Conservation (phyloP, 2,888 invertebrate genomes). For the Acanthococcus lagerstroemiae region DNA sequence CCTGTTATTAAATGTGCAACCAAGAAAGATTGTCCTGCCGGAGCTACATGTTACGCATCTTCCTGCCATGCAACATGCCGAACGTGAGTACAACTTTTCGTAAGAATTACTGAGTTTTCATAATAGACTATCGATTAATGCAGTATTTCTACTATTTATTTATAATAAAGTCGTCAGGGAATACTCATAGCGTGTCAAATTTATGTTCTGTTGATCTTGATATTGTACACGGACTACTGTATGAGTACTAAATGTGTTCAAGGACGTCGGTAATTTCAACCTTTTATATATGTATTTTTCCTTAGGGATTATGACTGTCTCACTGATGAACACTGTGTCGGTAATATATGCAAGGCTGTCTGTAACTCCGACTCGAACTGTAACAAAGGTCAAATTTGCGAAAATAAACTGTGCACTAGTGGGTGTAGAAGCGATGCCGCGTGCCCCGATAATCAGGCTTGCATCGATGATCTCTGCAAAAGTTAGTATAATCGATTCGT, state of each 20-base stretch:
- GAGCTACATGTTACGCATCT: slow-evolving; percentile 65
- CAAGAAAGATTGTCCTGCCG: slow-evolving; percentile 58
- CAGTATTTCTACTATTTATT: too few species aligned
- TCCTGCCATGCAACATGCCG: slow-evolving; percentile 67
- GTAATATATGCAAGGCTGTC: slow-evolving; percentile 69
- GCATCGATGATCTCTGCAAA: slow-evolving; percentile 70
- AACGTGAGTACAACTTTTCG: slow-evolving; percentile 47
- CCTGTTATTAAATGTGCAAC: slow-evolving; percentile 53
- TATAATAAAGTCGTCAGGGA: too few species aligned
- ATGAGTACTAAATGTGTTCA: too few species aligned
- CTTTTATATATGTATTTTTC: slow-evolving; percentile 33
- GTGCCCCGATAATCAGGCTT: slow-evolving; percentile 64
- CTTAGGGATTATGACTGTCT: slow-evolving; percentile 69
- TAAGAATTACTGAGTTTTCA: not conserved
- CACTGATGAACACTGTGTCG: slow-evolving; percentile 74
- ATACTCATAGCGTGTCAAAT: too few species aligned
- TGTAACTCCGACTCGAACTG: slow-evolving; percentile 80
- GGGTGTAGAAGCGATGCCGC: slow-evolving; percentile 77
- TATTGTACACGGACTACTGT: too few species aligned
- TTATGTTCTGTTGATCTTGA: too few species aligned
- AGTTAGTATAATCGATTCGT: slow-evolving; percentile 44
- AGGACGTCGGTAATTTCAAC: too few species aligned
- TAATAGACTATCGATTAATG: too few species aligned
- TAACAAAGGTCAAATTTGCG: slow-evolving; percentile 70
- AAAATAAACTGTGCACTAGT: slow-evolving; percentile 71